phyloP scores from a whole-genome alignment of 2,113 vertebrate genomes.

The Rynchops niger region DNA sequence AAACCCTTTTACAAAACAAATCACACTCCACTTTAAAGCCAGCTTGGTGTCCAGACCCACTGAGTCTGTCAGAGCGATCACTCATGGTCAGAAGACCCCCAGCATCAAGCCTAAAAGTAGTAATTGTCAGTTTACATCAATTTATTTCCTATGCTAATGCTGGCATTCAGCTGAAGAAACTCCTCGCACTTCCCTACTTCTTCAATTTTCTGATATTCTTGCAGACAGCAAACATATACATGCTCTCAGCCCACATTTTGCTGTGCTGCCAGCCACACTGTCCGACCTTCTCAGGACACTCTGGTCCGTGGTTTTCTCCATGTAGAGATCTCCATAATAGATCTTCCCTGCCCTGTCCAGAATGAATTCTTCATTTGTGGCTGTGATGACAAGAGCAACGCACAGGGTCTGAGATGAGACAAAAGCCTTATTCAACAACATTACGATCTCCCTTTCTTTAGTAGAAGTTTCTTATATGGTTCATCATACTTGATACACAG shows the following conservation, averaged over 20 bases:
- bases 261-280: background rate
- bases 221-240: background rate
- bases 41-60: background rate
- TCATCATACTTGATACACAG: background rate
- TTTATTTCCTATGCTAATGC: background rate
- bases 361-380: background rate
- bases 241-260: background rate
- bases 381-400: background rate
- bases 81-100: background rate
- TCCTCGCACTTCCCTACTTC: background rate
- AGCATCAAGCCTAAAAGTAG: conserved; percentile 5
- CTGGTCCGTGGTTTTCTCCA: background rate
- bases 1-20: background rate
- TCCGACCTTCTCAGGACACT: background rate
- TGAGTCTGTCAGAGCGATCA: background rate
- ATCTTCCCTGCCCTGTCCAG: background rate
- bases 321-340: background rate
- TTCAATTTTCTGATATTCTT: background rate
- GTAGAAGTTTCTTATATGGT: background rate
- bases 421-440: background rate
- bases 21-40: background rate
- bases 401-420: background rate
- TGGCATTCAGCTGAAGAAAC: background rate
- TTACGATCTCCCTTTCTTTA: background rate
- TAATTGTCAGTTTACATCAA: conserved; percentile 27